These are phyloP conservation scores for Margarornis squamiger DNA, from an alignment of 2,797 vertebrate genomes.

Conservation along the genomic window DNA sequence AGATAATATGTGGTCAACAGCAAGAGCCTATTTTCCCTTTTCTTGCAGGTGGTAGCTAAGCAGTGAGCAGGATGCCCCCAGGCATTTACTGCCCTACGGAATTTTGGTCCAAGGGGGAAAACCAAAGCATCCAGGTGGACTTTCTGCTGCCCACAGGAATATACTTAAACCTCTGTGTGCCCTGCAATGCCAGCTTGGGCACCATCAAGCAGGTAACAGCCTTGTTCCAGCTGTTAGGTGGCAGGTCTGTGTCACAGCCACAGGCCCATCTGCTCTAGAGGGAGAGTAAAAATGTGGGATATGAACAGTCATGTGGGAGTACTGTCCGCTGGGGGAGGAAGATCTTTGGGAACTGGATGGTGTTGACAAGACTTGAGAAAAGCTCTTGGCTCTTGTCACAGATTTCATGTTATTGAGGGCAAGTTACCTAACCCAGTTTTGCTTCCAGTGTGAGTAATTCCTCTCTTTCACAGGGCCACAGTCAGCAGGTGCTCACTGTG, in stretches of 20 bases:
- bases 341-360: neutral
- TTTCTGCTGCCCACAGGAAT: conserved; percentile 96
- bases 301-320: neutral
- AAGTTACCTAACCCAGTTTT: neutral
- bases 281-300: neutral
- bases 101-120: conserved; percentile 92
- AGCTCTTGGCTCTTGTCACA: neutral
- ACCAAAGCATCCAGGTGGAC: conserved; percentile 87
- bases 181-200: conserved; percentile 88
- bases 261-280: neutral
- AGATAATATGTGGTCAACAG: neutral
- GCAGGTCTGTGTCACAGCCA: neutral
- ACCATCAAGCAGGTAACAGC: conserved; percentile 88
- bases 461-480: neutral
- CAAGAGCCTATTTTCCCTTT: conserved; percentile 12
- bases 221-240: neutral
- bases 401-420: neutral
- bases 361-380: neutral
- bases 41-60: conserved; percentile 79
- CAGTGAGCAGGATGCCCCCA: conserved; percentile 89
- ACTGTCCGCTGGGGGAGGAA: neutral
- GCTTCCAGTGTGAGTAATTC: neutral
- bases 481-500: neutral
- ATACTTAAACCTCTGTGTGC: conserved; percentile 90
- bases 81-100: conserved; percentile 93